Conservation (phyloP, 2,888 invertebrate species). For the Anthoptus insignis region DNA sequence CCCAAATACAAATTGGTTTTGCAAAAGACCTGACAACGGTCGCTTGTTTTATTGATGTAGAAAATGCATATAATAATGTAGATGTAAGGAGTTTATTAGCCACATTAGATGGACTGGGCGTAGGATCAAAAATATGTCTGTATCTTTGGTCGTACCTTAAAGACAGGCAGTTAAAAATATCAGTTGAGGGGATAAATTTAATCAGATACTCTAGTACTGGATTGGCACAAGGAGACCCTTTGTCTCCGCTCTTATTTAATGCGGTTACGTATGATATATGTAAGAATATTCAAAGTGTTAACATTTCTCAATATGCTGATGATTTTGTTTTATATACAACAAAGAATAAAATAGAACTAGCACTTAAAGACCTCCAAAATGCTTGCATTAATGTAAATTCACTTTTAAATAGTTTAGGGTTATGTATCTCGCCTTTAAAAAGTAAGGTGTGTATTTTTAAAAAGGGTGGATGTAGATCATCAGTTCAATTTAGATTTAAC, state of each 20-base stretch:
- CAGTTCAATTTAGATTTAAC: slow-evolving; percentile 11
- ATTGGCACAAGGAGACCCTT: slow-evolving; percentile 53
- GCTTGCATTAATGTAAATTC: slow-evolving; percentile 10
- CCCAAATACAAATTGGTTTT: background rate
- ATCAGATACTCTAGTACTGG: slow-evolving; percentile 44
- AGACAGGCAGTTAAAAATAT: slow-evolving; percentile 41
- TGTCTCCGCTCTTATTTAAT: slow-evolving; percentile 56
- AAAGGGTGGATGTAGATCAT: slow-evolving; percentile 3
- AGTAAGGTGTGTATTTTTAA: slow-evolving; percentile 29
- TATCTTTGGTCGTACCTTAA: slow-evolving; percentile 26
- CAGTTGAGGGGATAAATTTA: background rate
- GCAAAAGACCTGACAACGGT: background rate
- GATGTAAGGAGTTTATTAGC: background rate
- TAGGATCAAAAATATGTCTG: background rate
- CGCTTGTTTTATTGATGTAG: slow-evolving; percentile 51
- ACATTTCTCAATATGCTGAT: slow-evolving; percentile 26
- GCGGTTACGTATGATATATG: slow-evolving; percentile 40
- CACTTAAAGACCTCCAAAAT: background rate
- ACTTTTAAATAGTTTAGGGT: slow-evolving; percentile 10
- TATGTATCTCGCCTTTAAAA: slow-evolving; percentile 11
- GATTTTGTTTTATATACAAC: slow-evolving; percentile 13
- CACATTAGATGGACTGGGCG: background rate
- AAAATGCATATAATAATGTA: no score
- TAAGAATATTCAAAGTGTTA: slow-evolving; percentile 6
- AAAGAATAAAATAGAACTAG: background rate